These are phyloP conservation scores for Chiropotes sagulatus DNA, from an alignment of 2,797 vertebrate species.

Conservation along the genomic window DNA sequence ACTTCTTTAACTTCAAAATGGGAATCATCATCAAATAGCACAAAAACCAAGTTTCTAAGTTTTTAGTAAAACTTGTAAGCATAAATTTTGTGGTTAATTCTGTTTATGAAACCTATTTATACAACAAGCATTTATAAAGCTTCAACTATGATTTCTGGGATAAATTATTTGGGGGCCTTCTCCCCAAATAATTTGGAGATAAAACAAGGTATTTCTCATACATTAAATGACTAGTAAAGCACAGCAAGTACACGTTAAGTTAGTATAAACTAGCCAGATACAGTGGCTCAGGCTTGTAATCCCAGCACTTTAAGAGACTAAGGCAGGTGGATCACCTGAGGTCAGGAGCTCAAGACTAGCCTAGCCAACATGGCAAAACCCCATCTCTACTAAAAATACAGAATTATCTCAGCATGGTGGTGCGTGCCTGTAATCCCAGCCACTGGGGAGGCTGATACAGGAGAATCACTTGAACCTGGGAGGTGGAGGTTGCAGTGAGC, in stretches of 20 bases:
- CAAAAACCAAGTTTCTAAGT: neutral
- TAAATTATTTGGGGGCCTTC: neutral
- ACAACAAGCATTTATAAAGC: neutral
- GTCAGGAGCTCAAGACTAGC: neutral
- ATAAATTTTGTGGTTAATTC: constrained; percentile 23
- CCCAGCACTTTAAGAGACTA: neutral
- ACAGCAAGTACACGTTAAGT: neutral
- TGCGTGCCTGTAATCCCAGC: neutral
- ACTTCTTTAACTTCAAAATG: constrained; percentile 24
- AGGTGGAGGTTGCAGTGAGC: neutral
- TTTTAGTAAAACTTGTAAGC: constrained; percentile 6
- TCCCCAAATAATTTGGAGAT: neutral
- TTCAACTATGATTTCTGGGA: neutral
- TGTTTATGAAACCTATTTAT: neutral
- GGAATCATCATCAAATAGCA: neutral
- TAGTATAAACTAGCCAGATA: neutral
- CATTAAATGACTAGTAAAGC: neutral
- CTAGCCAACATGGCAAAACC: neutral
- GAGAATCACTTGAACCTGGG: no score
- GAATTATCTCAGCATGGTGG: neutral
- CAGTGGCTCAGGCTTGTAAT: neutral
- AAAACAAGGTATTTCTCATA: neutral
- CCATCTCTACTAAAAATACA: neutral
- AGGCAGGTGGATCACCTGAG: neutral
- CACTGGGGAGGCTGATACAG: neutral